Evolutionary conservation across 1,140 invertebrate genomes (phyloP), one percentile per base, ranked within the genome.

Genomic region (Drosophila melanica): DNA sequence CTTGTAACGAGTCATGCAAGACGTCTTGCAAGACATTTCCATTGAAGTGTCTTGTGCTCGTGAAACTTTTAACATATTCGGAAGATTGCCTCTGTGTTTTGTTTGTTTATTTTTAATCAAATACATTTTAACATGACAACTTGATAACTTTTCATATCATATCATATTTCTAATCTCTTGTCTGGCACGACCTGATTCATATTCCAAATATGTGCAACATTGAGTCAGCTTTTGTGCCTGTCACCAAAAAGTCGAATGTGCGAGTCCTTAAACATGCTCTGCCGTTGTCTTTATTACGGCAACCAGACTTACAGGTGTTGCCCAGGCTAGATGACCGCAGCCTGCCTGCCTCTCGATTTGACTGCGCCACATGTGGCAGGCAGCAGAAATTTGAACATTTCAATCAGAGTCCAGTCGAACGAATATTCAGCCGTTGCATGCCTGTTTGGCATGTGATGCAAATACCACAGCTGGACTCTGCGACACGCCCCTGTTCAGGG

Each of bases 391-490:
- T 66, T 62, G 65, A 72, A 54, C 78, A 81, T 81, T 81, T 85
- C 81, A 87, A 85, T 85, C 81, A 86, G 70, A 85, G 64, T 58
- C 60, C 41, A 47, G 62, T 20, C 67, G 20, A 67, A 55, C 55
- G 48, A 53, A 41, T 48, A 41, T 70, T 70, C 50, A 20, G 33
- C 18, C 53, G 50, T 16, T 9, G n/a, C 27, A 54, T 62, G 23
- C 45, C 27, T 39, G 39, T 16, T 68, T 47, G 55, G 41, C 62
- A 58, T 62, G 50, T 63, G 23, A 85, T 84, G 64, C 73, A 66
- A 80, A 82, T 76, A 37, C 62, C 80, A 42, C 33, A 37, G 35
- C 18, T 35, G 51, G 20, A 45, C 54, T 45, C n/a, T n/a, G n/a
- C n/a, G n/a, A n/a, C n/a, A n/a, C 8, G 20, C 20, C 20, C 20